Percentiles rank a stretch among this genome's conserved stretches.
Evolutionary conservation across 1,140 invertebrate species (phyloP).

Genomic region (Gryon sp.): DNA sequence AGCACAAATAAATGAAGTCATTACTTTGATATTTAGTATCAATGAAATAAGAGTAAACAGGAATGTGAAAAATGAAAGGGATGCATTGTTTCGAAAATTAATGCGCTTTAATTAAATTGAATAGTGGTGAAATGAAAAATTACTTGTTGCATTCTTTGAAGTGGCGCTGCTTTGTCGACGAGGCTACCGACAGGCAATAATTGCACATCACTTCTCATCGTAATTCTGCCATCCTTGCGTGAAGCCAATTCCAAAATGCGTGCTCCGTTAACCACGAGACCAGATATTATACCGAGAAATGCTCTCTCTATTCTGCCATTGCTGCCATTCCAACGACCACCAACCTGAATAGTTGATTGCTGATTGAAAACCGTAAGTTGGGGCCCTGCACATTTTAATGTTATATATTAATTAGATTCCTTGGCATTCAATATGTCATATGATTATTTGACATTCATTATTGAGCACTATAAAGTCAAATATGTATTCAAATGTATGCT

Average conservation of each 20-base stretch:
- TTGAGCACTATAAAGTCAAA: too few relatives aligned
- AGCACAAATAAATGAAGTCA: too few relatives aligned
- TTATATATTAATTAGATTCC: conserved; percentile 15
- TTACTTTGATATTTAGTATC: too few relatives aligned
- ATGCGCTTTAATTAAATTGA: conserved; percentile 7
- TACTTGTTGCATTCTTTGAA: conserved; percentile 91
- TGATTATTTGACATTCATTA: too few relatives aligned
- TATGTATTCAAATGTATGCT: too few relatives aligned
- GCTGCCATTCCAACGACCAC: conserved; percentile 87
- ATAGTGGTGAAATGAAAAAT: conserved; percentile 29
- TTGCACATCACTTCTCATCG: conserved; percentile 87
- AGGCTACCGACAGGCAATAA: conserved; percentile 84
- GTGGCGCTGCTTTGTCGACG: conserved; percentile 85
- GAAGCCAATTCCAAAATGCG: conserved; percentile 91
- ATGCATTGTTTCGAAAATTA: background rate
- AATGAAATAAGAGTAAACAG: too few relatives aligned
- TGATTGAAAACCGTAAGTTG: conserved; percentile 95
- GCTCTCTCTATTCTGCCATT: conserved; percentile 86
- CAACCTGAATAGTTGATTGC: conserved; percentile 94
- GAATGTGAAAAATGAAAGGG: too few relatives aligned
- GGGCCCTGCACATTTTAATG: conserved; percentile 82
- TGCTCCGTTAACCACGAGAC: conserved; percentile 92
- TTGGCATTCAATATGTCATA: background rate
- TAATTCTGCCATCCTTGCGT: conserved; percentile 87
- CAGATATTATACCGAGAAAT: conserved; percentile 92